A percentile compares a stretch with the other conserved stretches of the same genome.
Evolutionary conservation across 2,113 vertebrate species (phyloP).

Genomic region (Anhinga rufa): DNA sequence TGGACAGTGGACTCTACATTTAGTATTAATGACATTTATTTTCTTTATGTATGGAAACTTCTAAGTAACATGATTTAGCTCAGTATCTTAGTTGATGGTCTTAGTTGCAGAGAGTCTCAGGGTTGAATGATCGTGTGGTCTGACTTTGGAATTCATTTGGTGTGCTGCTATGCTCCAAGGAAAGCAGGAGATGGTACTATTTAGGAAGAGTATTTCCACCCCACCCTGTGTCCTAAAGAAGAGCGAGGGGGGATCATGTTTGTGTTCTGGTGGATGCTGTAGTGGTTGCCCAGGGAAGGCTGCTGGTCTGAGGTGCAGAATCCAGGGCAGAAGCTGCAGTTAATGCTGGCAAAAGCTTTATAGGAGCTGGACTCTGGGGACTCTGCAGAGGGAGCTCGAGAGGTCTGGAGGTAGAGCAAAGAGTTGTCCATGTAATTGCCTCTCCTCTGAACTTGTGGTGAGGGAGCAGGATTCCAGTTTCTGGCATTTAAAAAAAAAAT

Average conservation of each 20-base stretch:
- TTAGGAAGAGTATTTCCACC: not conserved
- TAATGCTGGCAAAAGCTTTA: not conserved
- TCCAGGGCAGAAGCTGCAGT: not conserved
- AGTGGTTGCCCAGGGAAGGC: not conserved
- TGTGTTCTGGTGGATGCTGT: not conserved
- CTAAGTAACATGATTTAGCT: not conserved
- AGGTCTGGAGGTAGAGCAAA: not conserved
- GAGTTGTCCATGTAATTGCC: no score
- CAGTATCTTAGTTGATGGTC: not conserved
- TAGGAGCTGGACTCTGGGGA: not conserved
- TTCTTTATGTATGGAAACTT: not conserved
- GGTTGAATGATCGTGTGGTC: accelerated
- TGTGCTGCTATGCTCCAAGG: not conserved
- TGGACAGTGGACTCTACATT: not conserved
- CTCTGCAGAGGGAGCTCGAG: accelerated
- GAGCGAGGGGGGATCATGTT: not conserved
- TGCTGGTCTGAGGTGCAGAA: not conserved
- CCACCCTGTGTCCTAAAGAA: not conserved
- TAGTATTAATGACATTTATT: not conserved
- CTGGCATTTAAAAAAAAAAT: not conserved
- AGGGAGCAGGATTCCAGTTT: not conserved
- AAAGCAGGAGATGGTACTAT: not conserved
- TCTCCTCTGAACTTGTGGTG: not conserved
- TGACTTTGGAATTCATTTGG: not conserved
- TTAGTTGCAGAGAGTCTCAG: not conserved